Conservation (phyloP, 2,113 vertebrate species). For the Chamaetylas fuelleborni region DNA sequence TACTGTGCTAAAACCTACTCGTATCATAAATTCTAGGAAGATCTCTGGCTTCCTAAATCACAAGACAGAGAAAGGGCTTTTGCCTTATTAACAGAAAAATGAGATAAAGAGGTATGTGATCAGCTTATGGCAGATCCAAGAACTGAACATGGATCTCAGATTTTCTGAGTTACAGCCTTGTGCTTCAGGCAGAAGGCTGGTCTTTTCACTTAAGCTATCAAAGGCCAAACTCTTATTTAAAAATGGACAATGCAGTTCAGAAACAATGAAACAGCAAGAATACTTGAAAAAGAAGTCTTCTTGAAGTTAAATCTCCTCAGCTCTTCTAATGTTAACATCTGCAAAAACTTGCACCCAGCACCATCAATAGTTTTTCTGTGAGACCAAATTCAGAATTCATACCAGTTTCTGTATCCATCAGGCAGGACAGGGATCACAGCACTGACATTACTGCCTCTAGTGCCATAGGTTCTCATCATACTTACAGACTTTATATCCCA, state of each 20-base stretch:
- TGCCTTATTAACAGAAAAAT: neutral
- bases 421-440: neutral
- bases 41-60: neutral
- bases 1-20: neutral
- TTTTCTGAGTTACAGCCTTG: neutral
- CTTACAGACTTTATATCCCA: slow-evolving; percentile 91
- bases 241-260: neutral
- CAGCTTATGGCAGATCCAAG: neutral
- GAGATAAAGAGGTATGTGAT: neutral
- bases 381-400: neutral
- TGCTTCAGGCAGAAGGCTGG: neutral
- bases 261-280: neutral
- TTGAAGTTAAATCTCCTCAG: neutral
- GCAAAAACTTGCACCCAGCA: neutral
- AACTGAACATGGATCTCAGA: neutral
- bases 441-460: neutral
- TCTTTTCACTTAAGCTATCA: neutral
- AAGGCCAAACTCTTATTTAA: neutral
- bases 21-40: neutral
- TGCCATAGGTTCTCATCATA: neutral
- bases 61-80: neutral
- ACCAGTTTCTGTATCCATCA: neutral
- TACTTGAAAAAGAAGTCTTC: neutral
- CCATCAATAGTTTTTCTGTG: neutral
- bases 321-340: neutral